Evolutionary conservation across 2,888 invertebrate species (phyloP).

Genomic region (Elgonia sp.): DNA sequence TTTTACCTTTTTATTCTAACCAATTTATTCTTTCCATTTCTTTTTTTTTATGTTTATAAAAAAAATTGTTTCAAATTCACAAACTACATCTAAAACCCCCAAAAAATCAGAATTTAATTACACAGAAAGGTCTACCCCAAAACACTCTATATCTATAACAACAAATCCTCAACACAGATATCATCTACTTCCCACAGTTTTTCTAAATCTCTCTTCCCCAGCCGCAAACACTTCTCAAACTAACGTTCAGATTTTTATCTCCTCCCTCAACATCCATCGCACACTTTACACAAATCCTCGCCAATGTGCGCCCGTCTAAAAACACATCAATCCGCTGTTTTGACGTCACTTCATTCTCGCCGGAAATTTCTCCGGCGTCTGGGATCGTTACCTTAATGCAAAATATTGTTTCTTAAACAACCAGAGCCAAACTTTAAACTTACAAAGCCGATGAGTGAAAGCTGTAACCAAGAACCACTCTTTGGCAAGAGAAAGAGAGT

Average conservation of each 20-base stretch:
- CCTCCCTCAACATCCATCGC: constrained; percentile 26
- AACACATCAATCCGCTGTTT: constrained; percentile 39
- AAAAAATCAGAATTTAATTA: too few species aligned
- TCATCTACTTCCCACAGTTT: constrained; percentile 33
- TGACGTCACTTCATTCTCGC: constrained; percentile 12
- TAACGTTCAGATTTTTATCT: constrained; percentile 39
- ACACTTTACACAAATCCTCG: constrained; percentile 40
- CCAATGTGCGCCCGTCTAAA: constrained; percentile 14
- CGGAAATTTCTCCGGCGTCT: constrained; percentile 19
- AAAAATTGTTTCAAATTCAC: too few species aligned
- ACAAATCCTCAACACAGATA: constrained; percentile 33
- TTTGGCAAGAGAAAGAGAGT: neutral
- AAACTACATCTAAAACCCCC: too few species aligned
- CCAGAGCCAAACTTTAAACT: constrained; percentile 7
- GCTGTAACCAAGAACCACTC: too few species aligned
- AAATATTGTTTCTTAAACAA: constrained; percentile 40
- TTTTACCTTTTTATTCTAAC: too few species aligned
- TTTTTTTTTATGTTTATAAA: too few species aligned
- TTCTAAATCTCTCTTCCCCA: neutral
- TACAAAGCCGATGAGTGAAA: neutral
- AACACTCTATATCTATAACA: constrained; percentile 7
- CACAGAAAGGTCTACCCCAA: too few species aligned
- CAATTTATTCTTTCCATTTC: too few species aligned
- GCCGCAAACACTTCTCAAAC: too few species aligned
- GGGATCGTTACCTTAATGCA: neutral